phyloP scores from a whole-genome alignment of 1,140 invertebrate species.

The Steinernema feltiae region DNA sequence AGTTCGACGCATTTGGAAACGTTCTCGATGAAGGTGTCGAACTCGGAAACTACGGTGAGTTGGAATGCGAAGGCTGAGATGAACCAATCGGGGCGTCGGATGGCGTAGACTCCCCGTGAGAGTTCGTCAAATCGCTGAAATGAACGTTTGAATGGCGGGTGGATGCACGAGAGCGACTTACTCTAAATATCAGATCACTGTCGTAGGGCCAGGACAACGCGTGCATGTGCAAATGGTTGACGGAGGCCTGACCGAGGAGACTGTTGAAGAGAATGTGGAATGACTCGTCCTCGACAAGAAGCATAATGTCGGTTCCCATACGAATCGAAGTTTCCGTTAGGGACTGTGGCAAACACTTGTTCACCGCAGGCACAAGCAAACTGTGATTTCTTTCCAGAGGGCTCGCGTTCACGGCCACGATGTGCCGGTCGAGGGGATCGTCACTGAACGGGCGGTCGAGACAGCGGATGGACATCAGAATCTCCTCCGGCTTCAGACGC shows the following conservation, averaged over 20 bases:
- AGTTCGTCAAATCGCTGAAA: slow-evolving; percentile 45
- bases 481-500: slow-evolving; percentile 38
- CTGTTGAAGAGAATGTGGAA: slow-evolving; percentile 54
- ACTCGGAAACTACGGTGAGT: slow-evolving; percentile 28
- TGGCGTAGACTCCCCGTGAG: slow-evolving; percentile 34
- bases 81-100: slow-evolving; percentile 50
- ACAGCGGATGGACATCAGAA: slow-evolving; percentile 44
- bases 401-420: slow-evolving; percentile 50
- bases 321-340: slow-evolving; percentile 43
- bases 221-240: slow-evolving; percentile 57
- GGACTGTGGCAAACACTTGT: slow-evolving; percentile 54
- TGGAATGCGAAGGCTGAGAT: slow-evolving; percentile 53
- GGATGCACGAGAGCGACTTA: too few relatives aligned
- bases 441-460: slow-evolving; percentile 40
- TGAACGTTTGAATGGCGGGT: slow-evolving; percentile 8
- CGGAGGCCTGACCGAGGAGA: slow-evolving; percentile 54
- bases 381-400: slow-evolving; percentile 52
- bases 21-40: slow-evolving; percentile 45
- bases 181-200: slow-evolving; percentile 46
- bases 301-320: slow-evolving; percentile 49
- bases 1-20: slow-evolving; percentile 44
- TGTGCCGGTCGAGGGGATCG: slow-evolving; percentile 43
- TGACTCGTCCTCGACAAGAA: slow-evolving; percentile 46
- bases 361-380: slow-evolving; percentile 47
- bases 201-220: slow-evolving; percentile 56